These are phyloP conservation scores for Cynopterus brachyotis DNA, from an alignment of 2,113 vertebrate genomes.

Conservation along the genomic window DNA sequence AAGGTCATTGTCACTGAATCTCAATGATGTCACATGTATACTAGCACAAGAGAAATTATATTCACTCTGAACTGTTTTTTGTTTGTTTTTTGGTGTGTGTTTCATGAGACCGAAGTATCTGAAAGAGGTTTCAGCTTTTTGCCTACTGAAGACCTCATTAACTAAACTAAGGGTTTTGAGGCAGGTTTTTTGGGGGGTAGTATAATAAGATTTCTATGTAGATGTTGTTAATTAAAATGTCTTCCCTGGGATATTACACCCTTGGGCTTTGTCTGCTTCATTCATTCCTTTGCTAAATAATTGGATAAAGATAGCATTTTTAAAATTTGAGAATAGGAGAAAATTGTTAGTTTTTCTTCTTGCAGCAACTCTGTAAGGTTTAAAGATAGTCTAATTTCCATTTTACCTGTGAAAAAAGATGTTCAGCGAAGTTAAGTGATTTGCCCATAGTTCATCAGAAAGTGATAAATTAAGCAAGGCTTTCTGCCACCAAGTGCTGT, in stretches of 20 bases:
- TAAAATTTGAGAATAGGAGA: constrained; percentile 30
- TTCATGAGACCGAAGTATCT: not conserved
- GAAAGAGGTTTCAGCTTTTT: constrained; percentile 30
- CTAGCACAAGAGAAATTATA: not conserved
- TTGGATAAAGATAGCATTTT: not conserved
- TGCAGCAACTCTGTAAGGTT: not conserved
- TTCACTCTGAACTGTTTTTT: constrained; percentile 1
- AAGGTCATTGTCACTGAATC: not conserved
- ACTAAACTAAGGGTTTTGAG: not conserved
- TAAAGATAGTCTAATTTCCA: not conserved
- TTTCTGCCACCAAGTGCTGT: not conserved
- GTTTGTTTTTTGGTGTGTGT: not conserved
- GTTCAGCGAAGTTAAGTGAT: not conserved
- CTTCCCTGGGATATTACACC: not conserved
- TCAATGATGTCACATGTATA: not conserved
- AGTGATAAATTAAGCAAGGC: not conserved
- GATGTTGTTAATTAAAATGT: constrained; percentile 22
- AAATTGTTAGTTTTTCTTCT: constrained; percentile 33
- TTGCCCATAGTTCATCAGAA: not conserved
- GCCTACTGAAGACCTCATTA: not conserved
- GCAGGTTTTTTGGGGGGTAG: not conserved
- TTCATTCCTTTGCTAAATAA: constrained; percentile 31
- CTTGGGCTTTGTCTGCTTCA: constrained; percentile 2
- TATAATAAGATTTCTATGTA: not conserved
- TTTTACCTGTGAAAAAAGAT: constrained; percentile 28